Evolutionary conservation across 1,140 invertebrate genomes (phyloP), one percentile per base, ranked within the genome.

Genomic region (Ceratina australensis): DNA sequence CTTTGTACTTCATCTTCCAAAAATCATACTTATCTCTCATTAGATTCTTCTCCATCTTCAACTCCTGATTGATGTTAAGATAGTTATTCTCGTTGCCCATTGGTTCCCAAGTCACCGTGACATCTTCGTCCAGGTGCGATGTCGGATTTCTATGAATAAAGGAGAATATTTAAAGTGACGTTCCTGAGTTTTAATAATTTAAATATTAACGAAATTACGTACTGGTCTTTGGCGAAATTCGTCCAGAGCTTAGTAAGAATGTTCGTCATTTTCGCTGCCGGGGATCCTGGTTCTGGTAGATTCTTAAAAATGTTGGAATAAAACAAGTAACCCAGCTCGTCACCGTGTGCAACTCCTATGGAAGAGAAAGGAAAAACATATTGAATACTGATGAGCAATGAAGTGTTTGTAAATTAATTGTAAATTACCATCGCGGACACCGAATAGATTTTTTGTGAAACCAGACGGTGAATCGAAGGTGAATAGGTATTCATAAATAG

Each of bases 321-420:
- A 80, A 96, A 96, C 22, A 95, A 78, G 85, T 95, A 95, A 81
- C 94, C 94, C 57, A 96, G 83, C 54, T 96, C 95, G 80, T 96
- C 95, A 7, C 94, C 95, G 85, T 96, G 95, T 57, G 94, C 93
- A 5, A 95, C 94, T 65, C 95, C 91, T 91, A 63, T 66, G 47
- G 0, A 49, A 49, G 8, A 18, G 1, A 28, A 47, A 28, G 0
- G 26, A 4, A 20, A 0, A 59, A 52, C 10, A 61, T 15, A 54
- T 49, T 64, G 8, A 42, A 42, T n/a, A 28, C 0, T 56, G 8
- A 47, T 15, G 1, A 50, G 42, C 22, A 18, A 2, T 20, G 52
- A 59, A n/a, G 50, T 28, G 20, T 28, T 65, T 49, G 22, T 28
- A 68, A 65, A 81, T 67, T n/a, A 75, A 74, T 81, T 28, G 20